Conservation (phyloP, 2,888 invertebrate species). For the Epiblema foenella region DNA sequence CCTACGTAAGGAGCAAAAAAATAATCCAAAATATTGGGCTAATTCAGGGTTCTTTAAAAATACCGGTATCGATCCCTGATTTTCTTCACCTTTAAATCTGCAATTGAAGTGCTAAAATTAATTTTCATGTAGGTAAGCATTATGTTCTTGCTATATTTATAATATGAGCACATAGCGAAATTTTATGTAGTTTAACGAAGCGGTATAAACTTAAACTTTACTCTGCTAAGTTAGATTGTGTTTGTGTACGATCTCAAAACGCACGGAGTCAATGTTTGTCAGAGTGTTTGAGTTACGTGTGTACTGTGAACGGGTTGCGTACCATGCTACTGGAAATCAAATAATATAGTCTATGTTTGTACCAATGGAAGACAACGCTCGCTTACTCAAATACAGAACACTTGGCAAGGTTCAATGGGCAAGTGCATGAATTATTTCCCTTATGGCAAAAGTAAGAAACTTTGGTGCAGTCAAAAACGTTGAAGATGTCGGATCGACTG, state of each 20-base stretch:
- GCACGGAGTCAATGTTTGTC: constrained; percentile 11
- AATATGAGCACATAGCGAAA: neutral
- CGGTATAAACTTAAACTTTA: constrained; percentile 6
- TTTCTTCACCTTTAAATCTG: too few relatives aligned
- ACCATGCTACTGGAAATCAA: constrained; percentile 1
- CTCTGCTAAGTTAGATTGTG: constrained; percentile 24
- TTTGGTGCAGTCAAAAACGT: neutral
- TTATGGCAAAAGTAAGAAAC: neutral
- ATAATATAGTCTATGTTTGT: constrained; percentile 1
- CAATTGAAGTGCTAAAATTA: too few relatives aligned
- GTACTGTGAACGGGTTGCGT: neutral
- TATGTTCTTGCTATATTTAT: neutral
- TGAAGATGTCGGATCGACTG: neutral
- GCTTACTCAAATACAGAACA: neutral
- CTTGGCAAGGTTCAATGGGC: neutral
- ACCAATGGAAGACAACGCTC: constrained; percentile 4
- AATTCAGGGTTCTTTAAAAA: too few relatives aligned
- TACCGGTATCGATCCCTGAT: too few relatives aligned
- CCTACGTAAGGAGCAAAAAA: too few relatives aligned
- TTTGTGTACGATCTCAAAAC: constrained; percentile 20
- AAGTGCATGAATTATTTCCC: neutral
- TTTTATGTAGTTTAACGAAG: neutral
- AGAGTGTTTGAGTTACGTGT: constrained; percentile 24
- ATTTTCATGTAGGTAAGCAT: too few relatives aligned
- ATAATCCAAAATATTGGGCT: too few relatives aligned